phyloP scores from a whole-genome alignment of 2,797 vertebrate species.

The Hafferia zeledoni region DNA sequence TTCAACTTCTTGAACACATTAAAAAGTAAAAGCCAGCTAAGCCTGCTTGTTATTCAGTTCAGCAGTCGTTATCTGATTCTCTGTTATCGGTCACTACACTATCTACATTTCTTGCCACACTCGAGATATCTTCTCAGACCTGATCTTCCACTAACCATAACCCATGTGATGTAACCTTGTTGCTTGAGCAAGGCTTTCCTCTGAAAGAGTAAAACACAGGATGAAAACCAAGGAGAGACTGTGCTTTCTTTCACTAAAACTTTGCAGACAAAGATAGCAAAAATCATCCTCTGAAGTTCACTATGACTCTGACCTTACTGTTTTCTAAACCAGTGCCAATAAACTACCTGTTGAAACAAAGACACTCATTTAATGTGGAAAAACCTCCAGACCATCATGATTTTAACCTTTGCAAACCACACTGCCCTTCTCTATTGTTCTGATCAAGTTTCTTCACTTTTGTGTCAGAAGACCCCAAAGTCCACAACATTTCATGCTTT shows the following conservation, averaged over 20 bases:
- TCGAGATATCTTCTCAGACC: not conserved
- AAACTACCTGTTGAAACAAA: not conserved
- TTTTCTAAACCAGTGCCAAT: not conserved
- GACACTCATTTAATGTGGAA: not conserved
- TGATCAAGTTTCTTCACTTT: not conserved
- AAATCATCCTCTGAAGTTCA: conserved; percentile 12
- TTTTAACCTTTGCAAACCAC: not conserved
- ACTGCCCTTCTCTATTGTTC: not conserved
- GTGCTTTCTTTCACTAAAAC: not conserved
- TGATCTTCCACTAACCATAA: not conserved
- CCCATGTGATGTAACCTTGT: not conserved
- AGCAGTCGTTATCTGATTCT: not conserved
- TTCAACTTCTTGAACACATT: not conserved
- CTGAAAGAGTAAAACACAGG: not conserved
- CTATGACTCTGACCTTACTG: not conserved
- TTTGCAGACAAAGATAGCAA: conserved; percentile 8
- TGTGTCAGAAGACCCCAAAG: not conserved
- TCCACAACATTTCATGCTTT: not conserved
- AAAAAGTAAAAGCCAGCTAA: not conserved
- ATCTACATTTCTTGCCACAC: not conserved
- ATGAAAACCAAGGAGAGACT: not conserved
- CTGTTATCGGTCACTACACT: not conserved
- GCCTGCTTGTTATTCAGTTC: not conserved
- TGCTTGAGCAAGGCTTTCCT: not conserved
- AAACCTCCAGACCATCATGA: not conserved